phyloP scores from a whole-genome alignment of 2,888 invertebrate species.

The Cosmia pyralina region DNA sequence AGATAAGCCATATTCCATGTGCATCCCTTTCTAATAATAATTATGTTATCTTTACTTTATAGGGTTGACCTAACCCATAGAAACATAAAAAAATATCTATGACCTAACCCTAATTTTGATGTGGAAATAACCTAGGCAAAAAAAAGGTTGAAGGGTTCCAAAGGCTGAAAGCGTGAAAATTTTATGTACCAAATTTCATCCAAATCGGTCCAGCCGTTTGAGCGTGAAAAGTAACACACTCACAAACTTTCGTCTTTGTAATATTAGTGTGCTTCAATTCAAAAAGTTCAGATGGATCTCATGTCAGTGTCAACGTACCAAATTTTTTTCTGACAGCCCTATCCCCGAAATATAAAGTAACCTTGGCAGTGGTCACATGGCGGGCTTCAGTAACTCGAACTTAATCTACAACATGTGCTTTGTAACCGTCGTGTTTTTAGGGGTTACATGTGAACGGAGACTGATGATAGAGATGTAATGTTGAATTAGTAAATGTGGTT shows the following conservation, averaged over 20 bases:
- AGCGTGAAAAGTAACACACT: no score
- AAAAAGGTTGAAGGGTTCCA: background rate
- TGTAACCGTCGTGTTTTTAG: slow-evolving; percentile 32
- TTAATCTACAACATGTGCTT: slow-evolving; percentile 60
- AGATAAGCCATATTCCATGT: slow-evolving; percentile 36
- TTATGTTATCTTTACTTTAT: slow-evolving; percentile 20
- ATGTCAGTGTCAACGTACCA: background rate
- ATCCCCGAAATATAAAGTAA: slow-evolving; percentile 46
- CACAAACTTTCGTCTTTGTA: no score
- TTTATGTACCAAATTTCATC: no score
- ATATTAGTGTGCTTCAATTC: no score
- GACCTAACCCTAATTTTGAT: background rate
- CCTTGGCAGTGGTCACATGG: slow-evolving; percentile 58
- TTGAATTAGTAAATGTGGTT: slow-evolving; percentile 11
- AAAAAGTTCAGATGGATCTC: no score
- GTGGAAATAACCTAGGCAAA: background rate
- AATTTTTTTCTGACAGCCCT: slow-evolving; percentile 38
- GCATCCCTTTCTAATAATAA: slow-evolving; percentile 40
- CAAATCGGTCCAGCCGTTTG: no score
- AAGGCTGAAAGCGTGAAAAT: background rate
- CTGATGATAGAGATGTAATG: slow-evolving; percentile 23
- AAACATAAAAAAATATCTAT: no score
- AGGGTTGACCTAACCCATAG: slow-evolving; percentile 34
- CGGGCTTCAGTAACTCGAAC: slow-evolving; percentile 48
- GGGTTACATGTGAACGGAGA: slow-evolving; percentile 34